Evolutionary conservation across 2,797 vertebrate genomes (phyloP), one percentile per base, ranked within the genome.

Genomic region (Mallotus villosus): DNA sequence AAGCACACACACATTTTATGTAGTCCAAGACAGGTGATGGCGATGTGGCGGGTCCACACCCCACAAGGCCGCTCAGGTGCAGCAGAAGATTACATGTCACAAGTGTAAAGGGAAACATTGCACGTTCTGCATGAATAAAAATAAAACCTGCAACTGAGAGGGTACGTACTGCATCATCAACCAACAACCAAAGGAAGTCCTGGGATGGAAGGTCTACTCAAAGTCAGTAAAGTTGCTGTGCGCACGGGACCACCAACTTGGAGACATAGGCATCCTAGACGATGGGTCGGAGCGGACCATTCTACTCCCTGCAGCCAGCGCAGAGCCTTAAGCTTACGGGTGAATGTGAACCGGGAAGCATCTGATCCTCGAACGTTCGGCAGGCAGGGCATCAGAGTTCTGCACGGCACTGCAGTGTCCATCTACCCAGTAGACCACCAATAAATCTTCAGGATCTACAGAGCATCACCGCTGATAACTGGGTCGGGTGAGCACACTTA

Each of bases 11-110:
- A 2, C 74, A 71, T 6, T 32, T 78, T 2, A 67, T 8, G 2
- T 78, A 37, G 64, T 68, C 74, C 8, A 78, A 59, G 14, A 57
- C 74, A 41, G 19, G 12, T 75, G 73, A 37, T 79, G 67, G 71
- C 21, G 67, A 27, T 76, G 68, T 71, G 71, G 68, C n/a, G n/a
- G n/a, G n/a, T n/a, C 19, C 21, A 19, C 12, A 57, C n/a, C 51
- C 3, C 78, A 76, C 14, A 25, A 49, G 14, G 62, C 62, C 4
- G 63, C 73, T 6, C 74, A 22, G 5, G 73, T 73, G 2, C 75
- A 70, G 0, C 60, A 71, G 0, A 73, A 78, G 41, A 70, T 70
- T 25, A 62, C 59, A 0, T 69, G 69, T 7, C 64, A 62, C 1
- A 68, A 57, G 14, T 79, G 74, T 27, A 62, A 46, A 3, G 55